These are phyloP conservation scores for Rhyzopertha dominica DNA, from an alignment of 1,140 invertebrate species.

Conservation along the genomic window DNA sequence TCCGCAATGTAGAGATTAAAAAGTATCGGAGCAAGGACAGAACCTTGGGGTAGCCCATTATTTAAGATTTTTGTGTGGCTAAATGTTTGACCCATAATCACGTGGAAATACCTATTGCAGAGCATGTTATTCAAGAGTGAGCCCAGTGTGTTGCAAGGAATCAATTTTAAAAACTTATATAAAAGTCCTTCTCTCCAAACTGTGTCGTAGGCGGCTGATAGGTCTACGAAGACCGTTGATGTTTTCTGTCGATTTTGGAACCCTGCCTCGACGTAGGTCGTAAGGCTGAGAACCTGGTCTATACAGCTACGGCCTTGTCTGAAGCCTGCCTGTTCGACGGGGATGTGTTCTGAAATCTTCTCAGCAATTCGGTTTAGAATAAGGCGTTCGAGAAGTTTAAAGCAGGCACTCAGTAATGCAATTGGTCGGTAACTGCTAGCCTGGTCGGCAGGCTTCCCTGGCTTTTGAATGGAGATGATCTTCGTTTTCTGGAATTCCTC, in stretches of 20 bases:
- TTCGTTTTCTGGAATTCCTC: slow-evolving; percentile 16
- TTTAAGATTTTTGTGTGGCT: too few relatives aligned
- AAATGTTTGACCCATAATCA: too few relatives aligned
- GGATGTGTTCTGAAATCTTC: not conserved
- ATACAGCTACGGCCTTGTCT: slow-evolving; percentile 11
- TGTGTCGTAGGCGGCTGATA: too few relatives aligned
- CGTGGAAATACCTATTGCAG: too few relatives aligned
- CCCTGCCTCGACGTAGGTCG: slow-evolving; percentile 7
- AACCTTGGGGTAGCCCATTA: slow-evolving; percentile 10
- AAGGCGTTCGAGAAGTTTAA: slow-evolving; percentile 8
- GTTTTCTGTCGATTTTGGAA: slow-evolving; percentile 13
- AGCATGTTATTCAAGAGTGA: too few relatives aligned
- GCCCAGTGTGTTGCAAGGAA: too few relatives aligned
- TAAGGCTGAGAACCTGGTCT: slow-evolving; percentile 3
- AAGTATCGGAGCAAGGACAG: slow-evolving; percentile 10
- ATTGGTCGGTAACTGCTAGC: slow-evolving; percentile 18
- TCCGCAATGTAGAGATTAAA: slow-evolving; percentile 9
- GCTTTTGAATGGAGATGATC: slow-evolving; percentile 16
- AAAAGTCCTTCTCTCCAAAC: too few relatives aligned
- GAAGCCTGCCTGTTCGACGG: slow-evolving; percentile 17
- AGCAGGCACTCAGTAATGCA: slow-evolving; percentile 5
- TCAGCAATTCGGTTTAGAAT: slow-evolving; percentile 6
- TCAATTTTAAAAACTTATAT: too few relatives aligned
- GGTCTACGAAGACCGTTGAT: too few relatives aligned
- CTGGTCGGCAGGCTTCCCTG: slow-evolving; percentile 17